phyloP scores from a whole-genome alignment of 2,888 invertebrate genomes.

The Scrobipalpa atriplicella region DNA sequence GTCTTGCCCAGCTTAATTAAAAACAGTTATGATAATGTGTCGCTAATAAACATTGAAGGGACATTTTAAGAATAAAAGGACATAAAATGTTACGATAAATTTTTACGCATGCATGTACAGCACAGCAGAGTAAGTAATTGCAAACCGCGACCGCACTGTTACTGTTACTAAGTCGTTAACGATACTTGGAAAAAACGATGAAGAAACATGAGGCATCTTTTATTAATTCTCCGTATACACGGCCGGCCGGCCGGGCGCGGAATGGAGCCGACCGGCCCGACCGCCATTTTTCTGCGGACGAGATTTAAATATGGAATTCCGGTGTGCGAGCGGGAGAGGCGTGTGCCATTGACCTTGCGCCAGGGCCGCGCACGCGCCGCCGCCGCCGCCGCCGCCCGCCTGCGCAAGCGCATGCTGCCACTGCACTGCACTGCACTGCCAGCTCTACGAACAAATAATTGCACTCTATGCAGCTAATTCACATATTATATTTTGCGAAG shows the following conservation, averaged over 20 bases:
- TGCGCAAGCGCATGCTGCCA: slow-evolving; percentile 44
- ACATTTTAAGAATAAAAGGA: slow-evolving; percentile 31
- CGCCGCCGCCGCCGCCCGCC: slow-evolving; percentile 47
- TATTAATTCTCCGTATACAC: slow-evolving; percentile 80
- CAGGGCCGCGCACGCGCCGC: slow-evolving; percentile 76
- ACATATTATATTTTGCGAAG: not conserved
- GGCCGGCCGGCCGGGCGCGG: slow-evolving; percentile 61
- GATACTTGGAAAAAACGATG: slow-evolving; percentile 71
- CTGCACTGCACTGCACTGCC: slow-evolving; percentile 42
- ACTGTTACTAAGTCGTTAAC: slow-evolving; percentile 67
- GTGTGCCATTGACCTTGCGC: slow-evolving; percentile 82
- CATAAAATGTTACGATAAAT: slow-evolving; percentile 57
- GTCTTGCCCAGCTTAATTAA: slow-evolving; percentile 40
- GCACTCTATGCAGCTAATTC: slow-evolving; percentile 11
- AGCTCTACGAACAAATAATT: slow-evolving; percentile 16
- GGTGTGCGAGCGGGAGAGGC: slow-evolving; percentile 81
- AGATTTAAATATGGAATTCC: slow-evolving; percentile 83
- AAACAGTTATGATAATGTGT: slow-evolving; percentile 50
- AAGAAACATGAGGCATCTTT: slow-evolving; percentile 72
- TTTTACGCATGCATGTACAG: slow-evolving; percentile 48
- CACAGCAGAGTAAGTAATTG: slow-evolving; percentile 52
- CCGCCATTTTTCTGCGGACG: slow-evolving; percentile 83
- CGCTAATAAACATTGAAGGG: slow-evolving; percentile 31
- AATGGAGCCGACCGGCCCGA: slow-evolving; percentile 73
- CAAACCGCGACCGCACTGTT: slow-evolving; percentile 59